phyloP scores from a whole-genome alignment of 2,797 vertebrate genomes.

The Adrianichthys oophorus region DNA sequence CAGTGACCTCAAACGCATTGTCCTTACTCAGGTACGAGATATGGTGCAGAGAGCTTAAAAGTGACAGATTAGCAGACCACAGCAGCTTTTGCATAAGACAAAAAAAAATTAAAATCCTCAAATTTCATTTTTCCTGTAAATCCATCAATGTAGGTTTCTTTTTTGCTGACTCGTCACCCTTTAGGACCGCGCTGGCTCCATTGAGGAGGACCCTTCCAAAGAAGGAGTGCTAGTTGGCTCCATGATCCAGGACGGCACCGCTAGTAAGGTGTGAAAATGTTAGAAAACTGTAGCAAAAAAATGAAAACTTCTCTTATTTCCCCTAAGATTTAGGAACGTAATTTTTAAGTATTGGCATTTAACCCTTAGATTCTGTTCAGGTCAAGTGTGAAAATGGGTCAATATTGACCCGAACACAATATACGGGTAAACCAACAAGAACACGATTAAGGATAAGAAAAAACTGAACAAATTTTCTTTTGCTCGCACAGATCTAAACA shows the following conservation, averaged over 20 bases:
- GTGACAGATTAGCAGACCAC: background rate
- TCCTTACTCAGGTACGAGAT: conserved; percentile 57
- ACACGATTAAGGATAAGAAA: too few relatives aligned
- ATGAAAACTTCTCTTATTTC: too few relatives aligned
- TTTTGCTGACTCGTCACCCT: background rate
- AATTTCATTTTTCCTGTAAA: background rate
- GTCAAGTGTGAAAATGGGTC: too few relatives aligned
- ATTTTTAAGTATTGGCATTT: too few relatives aligned
- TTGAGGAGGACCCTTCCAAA: conserved; percentile 34
- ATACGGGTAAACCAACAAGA: too few relatives aligned
- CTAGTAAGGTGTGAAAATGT: conserved; percentile 55
- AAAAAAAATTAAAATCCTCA: background rate
- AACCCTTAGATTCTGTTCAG: too few relatives aligned
- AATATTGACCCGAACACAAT: too few relatives aligned
- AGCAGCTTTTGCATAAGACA: background rate
- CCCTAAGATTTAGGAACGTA: too few relatives aligned
- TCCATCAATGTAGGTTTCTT: background rate
- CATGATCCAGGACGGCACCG: conserved; percentile 52
- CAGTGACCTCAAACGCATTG: conserved; percentile 41
- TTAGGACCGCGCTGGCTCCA: conserved; percentile 52
- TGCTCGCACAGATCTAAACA: too few relatives aligned
- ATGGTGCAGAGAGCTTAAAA: background rate
- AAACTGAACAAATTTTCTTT: too few relatives aligned
- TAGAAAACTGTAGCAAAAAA: too few relatives aligned
- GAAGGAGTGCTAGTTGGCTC: conserved; percentile 44